These are phyloP conservation scores for Notodonta dromedarius DNA, from an alignment of 2,888 invertebrate genomes.

Conservation along the genomic window DNA sequence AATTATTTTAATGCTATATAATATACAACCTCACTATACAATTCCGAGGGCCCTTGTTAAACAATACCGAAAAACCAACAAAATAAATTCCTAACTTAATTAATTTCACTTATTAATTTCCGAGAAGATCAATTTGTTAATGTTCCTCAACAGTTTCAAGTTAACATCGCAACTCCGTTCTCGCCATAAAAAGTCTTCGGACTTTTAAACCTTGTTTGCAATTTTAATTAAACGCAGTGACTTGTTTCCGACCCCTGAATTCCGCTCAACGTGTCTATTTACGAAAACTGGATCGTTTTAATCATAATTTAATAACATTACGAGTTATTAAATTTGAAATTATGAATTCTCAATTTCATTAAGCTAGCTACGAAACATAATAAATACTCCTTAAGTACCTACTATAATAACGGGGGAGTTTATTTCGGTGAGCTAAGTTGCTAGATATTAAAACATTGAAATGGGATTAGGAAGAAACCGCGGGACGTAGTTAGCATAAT, in stretches of 20 bases:
- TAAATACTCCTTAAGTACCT: conserved; percentile 26
- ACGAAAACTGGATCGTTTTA: conserved; percentile 25
- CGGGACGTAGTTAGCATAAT: conserved; percentile 43
- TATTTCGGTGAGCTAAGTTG: conserved; percentile 29
- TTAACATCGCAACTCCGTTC: conserved; percentile 15
- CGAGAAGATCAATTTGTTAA: conserved; percentile 21
- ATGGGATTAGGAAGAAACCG: conserved; percentile 39
- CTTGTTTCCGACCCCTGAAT: conserved; percentile 30
- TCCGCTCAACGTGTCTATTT: conserved; percentile 29
- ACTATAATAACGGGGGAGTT: conserved; percentile 27
- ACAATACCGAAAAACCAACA: conserved; percentile 3
- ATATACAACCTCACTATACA: too few relatives aligned
- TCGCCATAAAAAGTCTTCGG: conserved; percentile 20
- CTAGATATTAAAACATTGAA: conserved; percentile 42
- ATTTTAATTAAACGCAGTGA: conserved; percentile 39
- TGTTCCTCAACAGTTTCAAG: conserved; percentile 16
- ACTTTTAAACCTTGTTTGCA: conserved; percentile 29
- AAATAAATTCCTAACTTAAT: conserved; percentile 3
- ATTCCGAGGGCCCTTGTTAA: neutral
- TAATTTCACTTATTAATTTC: conserved; percentile 12
- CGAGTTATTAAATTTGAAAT: conserved; percentile 24
- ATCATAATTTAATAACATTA: conserved; percentile 30
- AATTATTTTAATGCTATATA: too few relatives aligned
- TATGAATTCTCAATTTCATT: conserved; percentile 15
- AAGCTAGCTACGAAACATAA: conserved; percentile 14